Base-by-base conservation (phyloP, 2,113 vertebrate species). In the Sinocyclocheilus maitianheensis region DNA sequence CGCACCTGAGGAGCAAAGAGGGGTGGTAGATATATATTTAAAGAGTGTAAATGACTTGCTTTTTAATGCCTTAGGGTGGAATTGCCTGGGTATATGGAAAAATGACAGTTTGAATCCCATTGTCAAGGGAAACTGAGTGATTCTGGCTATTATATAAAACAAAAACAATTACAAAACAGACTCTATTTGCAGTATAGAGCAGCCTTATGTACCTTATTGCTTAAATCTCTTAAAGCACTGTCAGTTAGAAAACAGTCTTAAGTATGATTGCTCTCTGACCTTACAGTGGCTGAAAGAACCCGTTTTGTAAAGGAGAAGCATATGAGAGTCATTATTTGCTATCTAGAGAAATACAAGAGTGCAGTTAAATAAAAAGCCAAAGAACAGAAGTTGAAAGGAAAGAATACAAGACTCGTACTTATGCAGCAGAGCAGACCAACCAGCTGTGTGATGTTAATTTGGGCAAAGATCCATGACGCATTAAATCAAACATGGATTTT, bases 31-130 rank as follows among this genome's bases (percentile, higher is more conserved):
- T 82, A 71, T 67, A 30, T 71, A 82, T 51, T 71, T 82, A 71
- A 71, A 71, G 24, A 34, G 63, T n/a, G 80, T 69, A 67, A 69
- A 77, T 69, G 8, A 82, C 80, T 71, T 71, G 43, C 53, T 71
- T 81, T 79, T 30, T 12, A 67, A 48, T 82, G 63, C 63, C 71
- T 22, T 69, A 82, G 65, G 40, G 65, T 53, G 81, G 77, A 60
- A 79, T 79, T 40, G 55, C 5, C 55, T 43, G 77, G 18, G 46
- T 53, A 34, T 37, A n/a, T 82, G 46, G n/a, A 48, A 82, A 71
- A 82, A 82, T 82, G 5, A 82, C 81, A 77, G 16, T 71, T 13
- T 82, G 46, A 71, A 34, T 82, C 46, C 34, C 63, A 53, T 82
- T 51, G 18, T 82, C 63, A 37, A 53, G 43, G 69, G 24, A 82